Base-by-base conservation (phyloP, 1,140 invertebrate genomes). In the Apocrypta bakeri region DNA sequence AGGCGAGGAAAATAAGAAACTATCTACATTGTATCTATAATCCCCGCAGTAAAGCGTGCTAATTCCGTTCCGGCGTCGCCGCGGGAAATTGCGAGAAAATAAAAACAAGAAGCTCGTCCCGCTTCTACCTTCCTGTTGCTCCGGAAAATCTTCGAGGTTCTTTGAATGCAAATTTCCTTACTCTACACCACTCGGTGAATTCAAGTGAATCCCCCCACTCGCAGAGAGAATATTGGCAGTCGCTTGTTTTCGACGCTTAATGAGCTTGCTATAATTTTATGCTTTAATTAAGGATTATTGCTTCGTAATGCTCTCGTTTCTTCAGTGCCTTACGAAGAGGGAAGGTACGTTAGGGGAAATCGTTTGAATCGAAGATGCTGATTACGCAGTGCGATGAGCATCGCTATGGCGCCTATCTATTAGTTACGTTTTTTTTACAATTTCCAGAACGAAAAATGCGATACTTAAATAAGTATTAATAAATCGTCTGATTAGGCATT, bases 71-170 rank as follows among this genome's bases (percentile, higher is more conserved):
- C 75, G 85, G 7, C 61, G 61, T 1, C 33, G 69, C 56, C 61
- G 61, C 87, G 86, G 89, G 89, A 89, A 90, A 91, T 90, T 89
- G 88, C 88, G 85, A 87, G 87, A 88, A 89, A 89, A 90, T 90
- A 88, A 90, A 90, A 88, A 88, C 86, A 88, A 87, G 85, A 42
- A 72, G 83, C 86, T 84, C 85, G 86, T 84, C 80, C 81, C 79
- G 73, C 37, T 61, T 25, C 64, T 77, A 76, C 66, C 64, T 82
- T 82, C 81, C 81, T 82, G 74, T 75, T 76, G 81, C 79, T 56
- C 56, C 63, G 63, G 63, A 83, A 79, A 84, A 84, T 86, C 87
- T 87, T 87, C 7, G 82, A 86, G 85, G 83, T 85, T 85, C 83
- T 88, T 87, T 88, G 88, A 86, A 91, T 90, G 88, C 87, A 89